Evolutionary conservation across 2,888 invertebrate species (phyloP), one percentile per base, ranked within the genome.

Genomic region (Cecidostiba fungosa): DNA sequence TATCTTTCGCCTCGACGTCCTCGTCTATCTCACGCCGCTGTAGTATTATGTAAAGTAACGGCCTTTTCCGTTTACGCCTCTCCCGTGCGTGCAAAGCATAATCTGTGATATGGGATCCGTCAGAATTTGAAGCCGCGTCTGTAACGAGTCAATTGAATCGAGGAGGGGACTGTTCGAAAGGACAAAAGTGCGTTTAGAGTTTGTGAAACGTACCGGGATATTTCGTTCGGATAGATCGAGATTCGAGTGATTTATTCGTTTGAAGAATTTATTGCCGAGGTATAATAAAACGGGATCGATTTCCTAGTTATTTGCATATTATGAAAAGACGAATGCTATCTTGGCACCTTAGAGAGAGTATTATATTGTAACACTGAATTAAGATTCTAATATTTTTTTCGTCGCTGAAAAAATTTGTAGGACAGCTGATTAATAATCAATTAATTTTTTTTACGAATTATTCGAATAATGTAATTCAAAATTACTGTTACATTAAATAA

Each of bases 21-120:
- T 50, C 50, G 4, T 10, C 29, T 16, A 26, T 26, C 59, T 77
- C 77, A 23, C 19, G 50, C 19, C 54, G 54, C 23, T 8, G n/a
- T 12, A 43, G 23, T n/a, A 69, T 78, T 69, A 78, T 50, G 69
- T 69, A 78, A 78, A 78, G 19, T 70, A 32, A 32, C 36, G 36
- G 26, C 14, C 32, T 47, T 78, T 78, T 69, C 69, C 39, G 29
- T 78, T 47, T 43, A 39, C 72, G 43, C 72, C 43, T 39, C 19
- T 59, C n/a, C 29, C 12, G 4, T 32, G 3, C n/a, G 54, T 8
- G 19, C 16, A 14, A 4, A 26, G 47, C n/a, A 62, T 47, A 73
- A 74, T 81, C 29, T 32, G 19, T 3, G 36, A 29, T 19, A 76
- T 54, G 43, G 47, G 79, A 36, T 6, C 32, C 29, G 23, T 72